phyloP scores from a whole-genome alignment of 1,140 invertebrate genomes.

The Coelopa frigida region DNA sequence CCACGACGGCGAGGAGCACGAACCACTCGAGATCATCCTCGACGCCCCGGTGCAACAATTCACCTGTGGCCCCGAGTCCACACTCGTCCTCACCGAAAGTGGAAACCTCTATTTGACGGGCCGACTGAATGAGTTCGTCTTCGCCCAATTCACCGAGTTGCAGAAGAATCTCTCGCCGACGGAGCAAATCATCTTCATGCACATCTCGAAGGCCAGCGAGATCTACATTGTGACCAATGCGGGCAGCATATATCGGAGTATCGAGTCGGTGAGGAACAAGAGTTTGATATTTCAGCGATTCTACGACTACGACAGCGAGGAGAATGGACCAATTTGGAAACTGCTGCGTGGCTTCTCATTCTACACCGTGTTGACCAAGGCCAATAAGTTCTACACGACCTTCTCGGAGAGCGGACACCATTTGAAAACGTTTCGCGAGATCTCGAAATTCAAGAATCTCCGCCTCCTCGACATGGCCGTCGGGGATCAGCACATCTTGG shows the following conservation, averaged over 20 bases:
- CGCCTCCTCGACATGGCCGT: slow-evolving; percentile 38
- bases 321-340: slow-evolving; percentile 44
- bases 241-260: slow-evolving; percentile 40
- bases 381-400: slow-evolving; percentile 41
- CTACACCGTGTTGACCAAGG: slow-evolving; percentile 38
- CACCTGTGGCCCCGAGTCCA: slow-evolving; percentile 35
- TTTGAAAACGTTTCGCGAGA: slow-evolving; percentile 43
- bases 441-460: slow-evolving; percentile 41
- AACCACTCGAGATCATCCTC: slow-evolving; percentile 30
- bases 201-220: slow-evolving; percentile 41
- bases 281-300: slow-evolving; percentile 41
- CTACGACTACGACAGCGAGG: slow-evolving; percentile 42
- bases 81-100: slow-evolving; percentile 34
- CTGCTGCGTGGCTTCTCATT: slow-evolving; percentile 37
- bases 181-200: slow-evolving; percentile 41
- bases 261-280: slow-evolving; percentile 35
- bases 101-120: slow-evolving; percentile 37
- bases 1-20: slow-evolving; percentile 12
- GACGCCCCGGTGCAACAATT: slow-evolving; percentile 32
- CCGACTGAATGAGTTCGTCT: slow-evolving; percentile 37
- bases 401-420: slow-evolving; percentile 43
- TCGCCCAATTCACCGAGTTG: slow-evolving; percentile 37
- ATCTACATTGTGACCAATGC: slow-evolving; percentile 42
- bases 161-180: slow-evolving; percentile 36
- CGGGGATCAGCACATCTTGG: slow-evolving; percentile 37